Conservation (phyloP, 2,888 invertebrate species). For the Dasypogon diadema region DNA sequence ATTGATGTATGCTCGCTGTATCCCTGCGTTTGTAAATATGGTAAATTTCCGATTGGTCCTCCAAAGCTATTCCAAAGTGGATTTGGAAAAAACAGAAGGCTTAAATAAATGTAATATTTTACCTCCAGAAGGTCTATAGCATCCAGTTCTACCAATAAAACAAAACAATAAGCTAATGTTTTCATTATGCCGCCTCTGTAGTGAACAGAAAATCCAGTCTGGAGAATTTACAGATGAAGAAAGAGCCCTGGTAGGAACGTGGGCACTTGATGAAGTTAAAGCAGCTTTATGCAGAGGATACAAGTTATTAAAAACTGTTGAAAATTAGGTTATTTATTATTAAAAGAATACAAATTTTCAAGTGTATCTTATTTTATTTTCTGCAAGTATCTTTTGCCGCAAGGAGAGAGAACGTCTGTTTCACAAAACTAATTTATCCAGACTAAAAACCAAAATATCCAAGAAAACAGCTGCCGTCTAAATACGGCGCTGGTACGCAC, state of each 20-base stretch:
- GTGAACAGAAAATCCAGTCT: background rate
- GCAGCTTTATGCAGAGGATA: background rate
- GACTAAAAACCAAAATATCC: no score
- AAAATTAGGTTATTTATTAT: no score
- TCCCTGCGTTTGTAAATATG: conserved; percentile 60
- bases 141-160: conserved; percentile 61
- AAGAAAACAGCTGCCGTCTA: no score
- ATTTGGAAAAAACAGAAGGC: conserved; percentile 57
- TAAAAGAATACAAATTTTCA: no score
- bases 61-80: conserved; percentile 57
- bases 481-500: no score
- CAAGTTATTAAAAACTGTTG: background rate
- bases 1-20: conserved; percentile 60
- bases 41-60: conserved; percentile 60
- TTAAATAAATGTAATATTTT: conserved; percentile 59
- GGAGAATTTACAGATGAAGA: background rate
- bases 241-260: background rate
- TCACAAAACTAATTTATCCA: no score
- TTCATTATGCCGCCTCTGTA: conserved; percentile 59
- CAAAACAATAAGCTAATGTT: conserved; percentile 59
- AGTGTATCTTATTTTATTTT: no score
- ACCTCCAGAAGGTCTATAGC: conserved; percentile 59
- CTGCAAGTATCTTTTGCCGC: no score
- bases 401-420: no score
- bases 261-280: background rate